phyloP scores from a whole-genome alignment of 2,888 invertebrate genomes.

The Monopis laevigella region DNA sequence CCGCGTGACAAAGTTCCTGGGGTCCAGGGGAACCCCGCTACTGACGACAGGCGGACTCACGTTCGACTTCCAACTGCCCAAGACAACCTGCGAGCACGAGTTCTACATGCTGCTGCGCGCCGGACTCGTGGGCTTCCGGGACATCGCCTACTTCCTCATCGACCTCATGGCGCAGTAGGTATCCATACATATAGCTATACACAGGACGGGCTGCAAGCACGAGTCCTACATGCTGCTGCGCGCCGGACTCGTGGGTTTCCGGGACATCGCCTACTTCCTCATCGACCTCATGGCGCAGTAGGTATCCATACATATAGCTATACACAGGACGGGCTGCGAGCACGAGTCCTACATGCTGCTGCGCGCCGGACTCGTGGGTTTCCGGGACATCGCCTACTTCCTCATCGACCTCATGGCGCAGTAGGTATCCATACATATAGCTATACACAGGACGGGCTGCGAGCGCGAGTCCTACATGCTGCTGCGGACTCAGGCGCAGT shows the following conservation, averaged over 20 bases:
- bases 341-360: conserved; percentile 84
- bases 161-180: conserved; percentile 73
- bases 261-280: conserved; percentile 76
- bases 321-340: conserved; percentile 74
- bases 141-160: conserved; percentile 76
- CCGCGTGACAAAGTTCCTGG: conserved; percentile 80
- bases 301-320: too few relatives aligned
- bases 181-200: too few relatives aligned
- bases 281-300: conserved; percentile 76
- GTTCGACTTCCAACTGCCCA: conserved; percentile 78
- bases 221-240: conserved; percentile 84
- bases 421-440: conserved; percentile 61
- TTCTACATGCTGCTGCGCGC: conserved; percentile 82
- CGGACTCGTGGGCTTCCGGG: conserved; percentile 77
- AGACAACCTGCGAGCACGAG: conserved; percentile 75
- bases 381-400: conserved; percentile 76
- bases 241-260: conserved; percentile 77
- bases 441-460: conserved; percentile 73
- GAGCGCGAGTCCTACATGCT: conserved; percentile 82
- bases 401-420: conserved; percentile 74
- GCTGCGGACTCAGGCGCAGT: conserved; percentile 79
- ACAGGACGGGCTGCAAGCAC: conserved; percentile 74
- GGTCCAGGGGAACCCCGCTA: conserved; percentile 76
- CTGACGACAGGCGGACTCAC: conserved; percentile 85
- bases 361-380: conserved; percentile 77